Conservation (phyloP, 2,113 vertebrate genomes). For the Mesoclemmys tuberculata region DNA sequence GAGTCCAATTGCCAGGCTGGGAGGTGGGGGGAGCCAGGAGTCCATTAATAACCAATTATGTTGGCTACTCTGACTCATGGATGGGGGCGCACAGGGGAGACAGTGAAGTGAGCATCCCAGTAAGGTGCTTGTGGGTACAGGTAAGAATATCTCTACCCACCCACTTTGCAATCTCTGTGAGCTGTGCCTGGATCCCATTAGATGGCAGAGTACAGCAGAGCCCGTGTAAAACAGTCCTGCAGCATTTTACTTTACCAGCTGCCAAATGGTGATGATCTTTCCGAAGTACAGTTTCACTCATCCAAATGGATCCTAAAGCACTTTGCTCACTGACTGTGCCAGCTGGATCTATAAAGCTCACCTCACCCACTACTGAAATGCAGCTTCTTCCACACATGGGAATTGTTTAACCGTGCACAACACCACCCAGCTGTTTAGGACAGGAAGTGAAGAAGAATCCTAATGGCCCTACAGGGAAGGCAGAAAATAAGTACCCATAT, state of each 20-base stretch:
- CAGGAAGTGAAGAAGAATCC: background rate
- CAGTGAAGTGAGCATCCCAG: rapidly evolving
- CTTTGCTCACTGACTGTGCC: background rate
- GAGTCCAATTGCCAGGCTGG: background rate
- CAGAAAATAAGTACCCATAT: background rate
- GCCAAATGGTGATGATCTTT: rapidly evolving
- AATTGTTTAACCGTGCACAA: background rate
- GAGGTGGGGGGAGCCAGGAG: background rate
- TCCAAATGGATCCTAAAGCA: rapidly evolving
- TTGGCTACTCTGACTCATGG: too few species aligned
- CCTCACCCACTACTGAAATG: background rate
- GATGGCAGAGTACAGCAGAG: background rate
- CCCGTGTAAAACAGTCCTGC: too few species aligned
- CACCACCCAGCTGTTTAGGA: background rate
- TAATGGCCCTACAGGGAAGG: background rate
- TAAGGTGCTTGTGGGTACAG: background rate
- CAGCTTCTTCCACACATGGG: background rate
- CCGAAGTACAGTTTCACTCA: background rate
- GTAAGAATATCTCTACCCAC: background rate
- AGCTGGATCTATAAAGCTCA: background rate
- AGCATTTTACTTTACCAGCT: background rate
- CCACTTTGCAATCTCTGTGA: background rate
- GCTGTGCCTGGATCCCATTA: background rate
- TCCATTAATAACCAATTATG: rapidly evolving
- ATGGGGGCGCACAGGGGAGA: background rate